Percentiles rank a stretch among this genome's conserved stretches.
Conservation (phyloP, 2,797 vertebrate genomes). For the Staurois parvus region DNA sequence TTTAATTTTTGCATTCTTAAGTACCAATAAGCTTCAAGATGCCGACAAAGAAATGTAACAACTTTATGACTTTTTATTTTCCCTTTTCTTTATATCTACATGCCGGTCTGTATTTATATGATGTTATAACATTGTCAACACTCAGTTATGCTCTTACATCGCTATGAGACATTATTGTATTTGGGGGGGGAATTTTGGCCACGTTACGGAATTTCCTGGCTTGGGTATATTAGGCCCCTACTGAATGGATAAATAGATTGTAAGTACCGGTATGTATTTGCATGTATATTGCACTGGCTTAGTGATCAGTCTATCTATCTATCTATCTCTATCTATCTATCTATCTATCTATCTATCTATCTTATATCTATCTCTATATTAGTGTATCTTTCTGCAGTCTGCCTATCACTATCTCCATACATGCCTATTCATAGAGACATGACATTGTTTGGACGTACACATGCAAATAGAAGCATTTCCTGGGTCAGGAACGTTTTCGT, state of each 20-base stretch:
- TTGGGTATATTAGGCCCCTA: not conserved
- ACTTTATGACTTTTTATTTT: not conserved
- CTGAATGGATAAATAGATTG: not conserved
- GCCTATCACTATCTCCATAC: not conserved
- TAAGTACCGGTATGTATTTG: slow-evolving; percentile 6
- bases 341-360: slow-evolving; percentile 29
- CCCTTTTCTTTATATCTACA: not conserved
- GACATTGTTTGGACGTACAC: not conserved
- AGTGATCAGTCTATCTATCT: not conserved
- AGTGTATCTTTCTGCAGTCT: not conserved
- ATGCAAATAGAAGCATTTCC: not conserved
- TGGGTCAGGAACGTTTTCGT: not conserved
- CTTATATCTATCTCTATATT: not conserved
- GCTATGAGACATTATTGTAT: too few relatives aligned
- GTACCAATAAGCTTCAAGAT: too few relatives aligned
- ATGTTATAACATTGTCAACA: not conserved
- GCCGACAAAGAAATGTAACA: too few relatives aligned
- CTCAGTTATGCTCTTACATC: too few relatives aligned
- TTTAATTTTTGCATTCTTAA: too few relatives aligned
- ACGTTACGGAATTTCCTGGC: not conserved
- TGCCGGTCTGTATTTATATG: not conserved
- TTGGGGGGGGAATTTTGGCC: not conserved
- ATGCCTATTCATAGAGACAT: not conserved
- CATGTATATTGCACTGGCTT: not conserved
- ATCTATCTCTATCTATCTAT: slow-evolving; percentile 30